Conservation (phyloP, 2,888 invertebrate genomes). For the Nymphalis polychloros region DNA sequence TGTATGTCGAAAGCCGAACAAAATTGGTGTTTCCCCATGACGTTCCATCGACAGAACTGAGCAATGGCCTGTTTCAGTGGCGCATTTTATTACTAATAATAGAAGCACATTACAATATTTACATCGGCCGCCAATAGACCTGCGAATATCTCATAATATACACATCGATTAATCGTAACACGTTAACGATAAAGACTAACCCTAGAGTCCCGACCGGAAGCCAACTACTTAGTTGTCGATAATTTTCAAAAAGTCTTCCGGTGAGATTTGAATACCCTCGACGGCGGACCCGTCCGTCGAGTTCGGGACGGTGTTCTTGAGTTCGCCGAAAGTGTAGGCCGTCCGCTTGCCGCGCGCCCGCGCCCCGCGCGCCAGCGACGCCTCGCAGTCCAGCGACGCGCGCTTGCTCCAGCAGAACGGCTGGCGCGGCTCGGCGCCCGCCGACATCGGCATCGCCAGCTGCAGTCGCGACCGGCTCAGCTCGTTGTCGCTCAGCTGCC, state of each 20-base stretch:
- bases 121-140: slow-evolving; percentile 66
- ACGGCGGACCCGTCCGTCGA: slow-evolving; percentile 50
- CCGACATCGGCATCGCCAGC: slow-evolving; percentile 76
- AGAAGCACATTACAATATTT: slow-evolving; percentile 80
- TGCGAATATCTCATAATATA: slow-evolving; percentile 64
- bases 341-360: slow-evolving; percentile 48
- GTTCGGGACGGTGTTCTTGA: slow-evolving; percentile 72
- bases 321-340: slow-evolving; percentile 74
- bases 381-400: slow-evolving; percentile 62
- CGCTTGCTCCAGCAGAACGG: slow-evolving; percentile 67
- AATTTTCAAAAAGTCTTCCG: slow-evolving; percentile 70
- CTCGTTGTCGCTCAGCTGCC: slow-evolving; percentile 74
- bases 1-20: neutral
- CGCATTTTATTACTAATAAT: slow-evolving; percentile 68
- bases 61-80: slow-evolving; percentile 80
- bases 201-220: slow-evolving; percentile 42
- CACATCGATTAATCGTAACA: slow-evolving; percentile 56
- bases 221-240: slow-evolving; percentile 66
- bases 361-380: slow-evolving; percentile 45
- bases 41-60: slow-evolving; percentile 47
- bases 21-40: slow-evolving; percentile 15
- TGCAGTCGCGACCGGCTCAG: slow-evolving; percentile 62
- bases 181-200: slow-evolving; percentile 50
- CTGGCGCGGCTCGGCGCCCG: slow-evolving; percentile 70
- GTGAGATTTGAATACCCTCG: slow-evolving; percentile 60